These are phyloP conservation scores for Pseudobourletiella spinata DNA, from an alignment of 1,140 invertebrate genomes.

Conservation along the genomic window DNA sequence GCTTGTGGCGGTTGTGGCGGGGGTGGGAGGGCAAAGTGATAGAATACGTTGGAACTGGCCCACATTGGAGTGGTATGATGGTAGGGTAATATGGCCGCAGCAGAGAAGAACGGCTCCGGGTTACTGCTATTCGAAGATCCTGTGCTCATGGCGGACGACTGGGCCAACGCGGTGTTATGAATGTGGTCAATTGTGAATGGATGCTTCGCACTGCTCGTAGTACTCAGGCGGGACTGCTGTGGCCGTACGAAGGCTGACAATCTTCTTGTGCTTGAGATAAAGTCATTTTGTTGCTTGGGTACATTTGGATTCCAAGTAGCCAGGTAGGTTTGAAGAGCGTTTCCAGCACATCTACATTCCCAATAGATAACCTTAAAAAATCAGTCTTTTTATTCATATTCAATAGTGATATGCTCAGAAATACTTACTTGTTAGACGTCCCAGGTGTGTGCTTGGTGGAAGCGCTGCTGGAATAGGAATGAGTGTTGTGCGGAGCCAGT, in stretches of 20 bases:
- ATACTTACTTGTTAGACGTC: conserved; percentile 20
- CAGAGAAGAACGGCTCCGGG: conserved; percentile 14
- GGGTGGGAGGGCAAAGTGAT: conserved; percentile 34
- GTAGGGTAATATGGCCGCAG: conserved; percentile 29
- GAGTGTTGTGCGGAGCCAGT: conserved; percentile 16
- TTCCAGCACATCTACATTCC: conserved; percentile 29
- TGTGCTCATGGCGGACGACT: not conserved
- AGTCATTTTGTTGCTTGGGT: conserved; percentile 2
- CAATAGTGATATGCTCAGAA: not conserved
- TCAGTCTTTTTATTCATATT: conserved; percentile 10
- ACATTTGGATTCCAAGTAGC: conserved; percentile 29
- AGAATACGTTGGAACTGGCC: conserved; percentile 35
- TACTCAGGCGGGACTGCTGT: conserved; percentile 22
- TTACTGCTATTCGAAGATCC: not conserved
- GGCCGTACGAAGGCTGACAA: conserved; percentile 34
- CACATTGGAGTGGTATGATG: conserved; percentile 32
- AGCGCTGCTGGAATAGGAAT: not conserved
- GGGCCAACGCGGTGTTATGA: not conserved
- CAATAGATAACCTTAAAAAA: too few species aligned
- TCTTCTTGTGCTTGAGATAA: conserved; percentile 7
- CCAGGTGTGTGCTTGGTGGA: not conserved
- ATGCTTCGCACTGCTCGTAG: not conserved
- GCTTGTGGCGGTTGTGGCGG: not conserved
- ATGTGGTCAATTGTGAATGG: not conserved
- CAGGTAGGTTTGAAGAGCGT: conserved; percentile 34